Conservation (phyloP, 1,140 invertebrate genomes). For the Charaxes varanes region DNA sequence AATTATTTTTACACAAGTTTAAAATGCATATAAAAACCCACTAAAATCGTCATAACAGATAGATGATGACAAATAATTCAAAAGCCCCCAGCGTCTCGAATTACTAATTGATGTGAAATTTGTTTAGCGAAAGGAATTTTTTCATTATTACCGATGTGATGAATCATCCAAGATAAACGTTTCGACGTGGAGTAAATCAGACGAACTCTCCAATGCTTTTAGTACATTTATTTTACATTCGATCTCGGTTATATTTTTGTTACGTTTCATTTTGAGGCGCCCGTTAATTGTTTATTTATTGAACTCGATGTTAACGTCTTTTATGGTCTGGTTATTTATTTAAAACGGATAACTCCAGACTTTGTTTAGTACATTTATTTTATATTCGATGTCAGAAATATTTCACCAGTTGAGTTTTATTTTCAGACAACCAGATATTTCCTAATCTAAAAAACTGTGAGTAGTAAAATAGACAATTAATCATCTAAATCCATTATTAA, state of each 20-base stretch:
- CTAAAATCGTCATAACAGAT: no score
- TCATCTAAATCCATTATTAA: no score
- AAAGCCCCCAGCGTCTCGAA: constrained; percentile 31
- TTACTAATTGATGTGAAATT: constrained; percentile 60
- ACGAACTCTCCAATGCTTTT: constrained; percentile 47
- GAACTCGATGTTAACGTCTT: constrained; percentile 14
- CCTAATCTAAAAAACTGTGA: no score
- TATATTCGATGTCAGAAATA: constrained; percentile 34
- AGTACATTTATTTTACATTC: constrained; percentile 45
- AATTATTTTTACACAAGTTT: no score
- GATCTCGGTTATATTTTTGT: constrained; percentile 24
- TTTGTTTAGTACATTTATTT: constrained; percentile 49
- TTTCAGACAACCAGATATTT: constrained; percentile 29
- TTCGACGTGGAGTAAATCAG: constrained; percentile 54
- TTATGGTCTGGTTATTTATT: constrained; percentile 16
- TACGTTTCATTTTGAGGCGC: constrained; percentile 28
- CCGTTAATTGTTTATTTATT: constrained; percentile 39
- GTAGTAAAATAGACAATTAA: no score
- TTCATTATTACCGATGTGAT: constrained; percentile 56
- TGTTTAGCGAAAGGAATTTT: constrained; percentile 45
- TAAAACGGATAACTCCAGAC: constrained; percentile 35
- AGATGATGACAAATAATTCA: constrained; percentile 18
- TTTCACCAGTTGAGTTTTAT: constrained; percentile 24
- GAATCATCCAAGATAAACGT: constrained; percentile 61
- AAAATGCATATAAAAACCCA: no score